Percentiles rank a stretch among this genome's conserved stretches.
Evolutionary conservation across 2,797 vertebrate species (phyloP).

Genomic region (Ficedula albicollis): DNA sequence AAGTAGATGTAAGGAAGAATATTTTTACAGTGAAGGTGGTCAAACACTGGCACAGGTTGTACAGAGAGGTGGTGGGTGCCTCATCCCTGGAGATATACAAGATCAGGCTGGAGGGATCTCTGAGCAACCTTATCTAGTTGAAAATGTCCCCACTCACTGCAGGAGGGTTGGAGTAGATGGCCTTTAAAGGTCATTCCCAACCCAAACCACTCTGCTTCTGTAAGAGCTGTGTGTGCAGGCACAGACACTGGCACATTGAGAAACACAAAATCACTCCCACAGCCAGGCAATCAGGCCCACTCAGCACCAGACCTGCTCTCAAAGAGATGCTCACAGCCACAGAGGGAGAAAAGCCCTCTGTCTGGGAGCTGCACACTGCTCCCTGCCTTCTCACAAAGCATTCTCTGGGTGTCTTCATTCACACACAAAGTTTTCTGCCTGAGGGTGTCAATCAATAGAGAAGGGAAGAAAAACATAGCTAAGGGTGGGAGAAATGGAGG

Average conservation of each 20-base stretch:
- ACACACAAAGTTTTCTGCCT: not conserved
- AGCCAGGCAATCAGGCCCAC: not conserved
- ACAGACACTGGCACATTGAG: not conserved
- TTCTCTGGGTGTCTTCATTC: not conserved
- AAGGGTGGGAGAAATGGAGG: not conserved
- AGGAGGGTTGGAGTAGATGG: not conserved
- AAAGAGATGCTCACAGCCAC: not conserved
- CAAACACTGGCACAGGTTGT: not conserved
- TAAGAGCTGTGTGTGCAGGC: not conserved
- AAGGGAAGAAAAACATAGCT: not conserved
- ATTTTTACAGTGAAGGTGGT: not conserved
- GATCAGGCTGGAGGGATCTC: not conserved
- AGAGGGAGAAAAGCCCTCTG: not conserved
- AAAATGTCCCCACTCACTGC: not conserved
- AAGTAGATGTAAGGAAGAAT: not conserved
- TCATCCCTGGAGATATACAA: not conserved
- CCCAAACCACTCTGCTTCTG: not conserved
- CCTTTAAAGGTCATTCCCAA: not conserved
- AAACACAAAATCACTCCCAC: slow-evolving; percentile 4
- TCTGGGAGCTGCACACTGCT: not conserved
- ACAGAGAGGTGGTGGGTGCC: not conserved
- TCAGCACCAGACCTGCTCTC: not conserved
- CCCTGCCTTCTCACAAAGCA: not conserved
- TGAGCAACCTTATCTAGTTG: not conserved
- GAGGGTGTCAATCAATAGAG: not conserved